A percentile compares a stretch with the other conserved stretches of the same genome.
These are phyloP conservation scores for Pygmarrhopalites habei DNA, from an alignment of 1,140 invertebrate genomes.

Conservation along the genomic window DNA sequence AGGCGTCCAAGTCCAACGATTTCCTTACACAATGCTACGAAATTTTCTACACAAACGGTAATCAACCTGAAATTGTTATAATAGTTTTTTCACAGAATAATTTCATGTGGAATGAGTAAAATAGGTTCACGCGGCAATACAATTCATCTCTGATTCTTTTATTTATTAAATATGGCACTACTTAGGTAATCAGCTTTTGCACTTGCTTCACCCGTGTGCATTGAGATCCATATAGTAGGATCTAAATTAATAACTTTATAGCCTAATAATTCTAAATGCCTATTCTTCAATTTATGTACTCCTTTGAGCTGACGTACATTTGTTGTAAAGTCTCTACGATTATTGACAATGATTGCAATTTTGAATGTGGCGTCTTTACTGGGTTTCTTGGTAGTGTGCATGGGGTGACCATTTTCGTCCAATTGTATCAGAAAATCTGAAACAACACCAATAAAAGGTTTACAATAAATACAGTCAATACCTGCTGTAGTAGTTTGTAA, in stretches of 20 bases:
- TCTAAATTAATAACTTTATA: slow-evolving; percentile 51
- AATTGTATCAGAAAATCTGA: slow-evolving; percentile 41
- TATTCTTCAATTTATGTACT: slow-evolving; percentile 37
- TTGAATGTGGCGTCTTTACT: slow-evolving; percentile 11
- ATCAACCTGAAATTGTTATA: too few species aligned
- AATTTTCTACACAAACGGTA: too few species aligned
- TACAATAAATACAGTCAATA: too few species aligned
- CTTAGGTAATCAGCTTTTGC: slow-evolving; percentile 46
- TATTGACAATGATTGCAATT: slow-evolving; percentile 36
- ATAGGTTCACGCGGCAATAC: too few species aligned
- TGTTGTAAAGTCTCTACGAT: slow-evolving; percentile 19
- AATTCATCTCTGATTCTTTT: too few species aligned
- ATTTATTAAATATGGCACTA: slow-evolving; percentile 39
- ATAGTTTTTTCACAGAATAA: too few species aligned
- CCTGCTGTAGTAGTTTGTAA: too few species aligned
- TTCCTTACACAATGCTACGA: too few species aligned
- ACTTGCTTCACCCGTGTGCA: slow-evolving; percentile 44
- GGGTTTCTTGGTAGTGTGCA: background rate
- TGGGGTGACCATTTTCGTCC: slow-evolving; percentile 34
- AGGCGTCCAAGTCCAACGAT: too few species aligned
- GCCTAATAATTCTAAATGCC: slow-evolving; percentile 56
- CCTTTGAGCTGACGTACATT: slow-evolving; percentile 39
- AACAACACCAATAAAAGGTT: too few species aligned
- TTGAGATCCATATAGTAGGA: slow-evolving; percentile 50
- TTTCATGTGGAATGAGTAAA: too few species aligned